Evolutionary conservation across 1,140 invertebrate species (phyloP).

Genomic region (Heliconius eleuchia): DNA sequence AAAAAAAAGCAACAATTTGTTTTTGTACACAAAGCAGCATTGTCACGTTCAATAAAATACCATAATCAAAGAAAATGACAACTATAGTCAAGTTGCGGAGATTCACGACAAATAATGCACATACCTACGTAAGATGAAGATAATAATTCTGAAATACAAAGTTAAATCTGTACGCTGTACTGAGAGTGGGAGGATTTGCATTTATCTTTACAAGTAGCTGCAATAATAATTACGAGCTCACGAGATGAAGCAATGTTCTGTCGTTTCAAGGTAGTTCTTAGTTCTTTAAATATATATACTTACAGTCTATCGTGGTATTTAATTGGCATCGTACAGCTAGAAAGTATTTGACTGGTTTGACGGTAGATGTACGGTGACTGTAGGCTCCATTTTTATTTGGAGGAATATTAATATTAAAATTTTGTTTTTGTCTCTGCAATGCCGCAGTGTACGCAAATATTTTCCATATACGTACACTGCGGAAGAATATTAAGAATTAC

Average conservation of each 20-base stretch:
- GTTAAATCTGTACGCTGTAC: constrained; percentile 15
- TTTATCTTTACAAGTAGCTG: not conserved
- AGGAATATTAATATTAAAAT: too few species aligned
- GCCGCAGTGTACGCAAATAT: too few species aligned
- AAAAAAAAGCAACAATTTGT: not conserved
- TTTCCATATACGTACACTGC: too few species aligned
- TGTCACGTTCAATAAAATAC: not conserved
- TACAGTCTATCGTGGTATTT: not conserved
- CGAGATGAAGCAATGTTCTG: not conserved
- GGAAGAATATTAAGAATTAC: too few species aligned
- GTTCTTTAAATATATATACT: not conserved
- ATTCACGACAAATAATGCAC: constrained; percentile 2
- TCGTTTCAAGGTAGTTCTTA: not conserved
- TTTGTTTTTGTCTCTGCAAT: too few species aligned
- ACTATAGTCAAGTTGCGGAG: not conserved
- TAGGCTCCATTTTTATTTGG: too few species aligned
- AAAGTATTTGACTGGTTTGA: not conserved
- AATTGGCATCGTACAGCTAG: not conserved
- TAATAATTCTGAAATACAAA: constrained; percentile 24
- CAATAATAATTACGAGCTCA: constrained; percentile 7
- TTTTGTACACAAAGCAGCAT: not conserved
- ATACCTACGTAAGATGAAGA: constrained; percentile 15
- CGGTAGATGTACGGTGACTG: too few species aligned
- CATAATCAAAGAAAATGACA: not conserved
- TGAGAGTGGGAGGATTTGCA: constrained; percentile 18